Evolutionary conservation across 2,797 vertebrate genomes (phyloP), one percentile per base, ranked within the genome.

Genomic region (Menidia menidia): DNA sequence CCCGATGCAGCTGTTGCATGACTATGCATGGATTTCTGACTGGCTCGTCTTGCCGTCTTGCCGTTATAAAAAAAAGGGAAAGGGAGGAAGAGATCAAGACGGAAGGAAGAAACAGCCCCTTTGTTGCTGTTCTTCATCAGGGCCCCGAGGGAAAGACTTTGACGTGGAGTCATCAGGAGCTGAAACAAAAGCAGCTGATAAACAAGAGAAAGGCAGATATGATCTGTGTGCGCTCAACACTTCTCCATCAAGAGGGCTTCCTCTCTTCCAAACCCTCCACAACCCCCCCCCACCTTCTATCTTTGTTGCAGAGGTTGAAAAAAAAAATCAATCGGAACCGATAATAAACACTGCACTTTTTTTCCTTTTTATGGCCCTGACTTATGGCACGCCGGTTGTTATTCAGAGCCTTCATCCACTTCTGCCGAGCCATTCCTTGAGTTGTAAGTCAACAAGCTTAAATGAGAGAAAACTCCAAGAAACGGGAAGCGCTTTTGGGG

Each of bases 111-210:
- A 82, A 71, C 70, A 60, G 67, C 44, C 60, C 25, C 86, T 88
- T 90, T 89, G 87, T 89, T 91, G 78, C 75, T 60, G 71, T 65
- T 80, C 62, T 67, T 69, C 65, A 4, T 70, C 63, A 30, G 48
- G 60, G 82, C 75, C 79, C 87, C 64, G 71, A 81, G 70, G 83
- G 72, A 64, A 80, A 66, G 73, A 87, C 69, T 82, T 56, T 85
- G 86, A 82, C 81, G 87, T 83, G 67, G 60, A 87, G 84, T 85
- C 76, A 87, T 83, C 77, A 78, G 32, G 62, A 81, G 82, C 80
- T 84, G 84, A 91, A 86, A 90, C 88, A 90, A 89, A 91, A 87
- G 80, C 77, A 71, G 72, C 88, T 78, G 91, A 92, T 88, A 87
- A 91, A 90, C 75, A 87, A 64, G 73, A 68, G 7, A 56, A 35